Conservation (phyloP, 2,888 invertebrate species). For the Cheilosia urbana region DNA sequence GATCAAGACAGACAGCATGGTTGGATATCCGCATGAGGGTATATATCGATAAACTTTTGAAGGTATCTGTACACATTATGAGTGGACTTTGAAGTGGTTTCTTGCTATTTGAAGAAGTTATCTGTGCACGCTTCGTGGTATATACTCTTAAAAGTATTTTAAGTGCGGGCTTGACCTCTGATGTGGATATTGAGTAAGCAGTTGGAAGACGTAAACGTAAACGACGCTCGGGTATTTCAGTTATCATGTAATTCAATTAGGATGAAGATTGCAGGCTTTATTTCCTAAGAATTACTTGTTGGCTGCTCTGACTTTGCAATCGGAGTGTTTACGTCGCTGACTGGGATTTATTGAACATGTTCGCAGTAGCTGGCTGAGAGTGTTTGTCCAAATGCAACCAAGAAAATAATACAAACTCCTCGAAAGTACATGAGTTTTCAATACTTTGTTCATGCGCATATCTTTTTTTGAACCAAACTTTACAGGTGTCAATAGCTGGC, state of each 20-base stretch:
- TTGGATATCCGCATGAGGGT: constrained; percentile 17
- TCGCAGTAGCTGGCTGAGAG: no score
- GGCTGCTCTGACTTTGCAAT: no score
- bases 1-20: constrained; percentile 38
- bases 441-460: no score
- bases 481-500: no score
- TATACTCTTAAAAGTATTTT: constrained; percentile 40
- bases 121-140: constrained; percentile 38
- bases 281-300: no score
- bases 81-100: constrained; percentile 63
- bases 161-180: constrained; percentile 65
- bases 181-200: constrained; percentile 2
- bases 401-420: no score
- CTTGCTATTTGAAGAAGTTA: constrained; percentile 36
- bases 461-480: no score
- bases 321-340: no score
- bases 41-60: constrained; percentile 15
- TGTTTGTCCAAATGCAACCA: no score
- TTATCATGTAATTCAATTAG: not conserved
- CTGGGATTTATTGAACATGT: no score
- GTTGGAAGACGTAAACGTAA: not conserved
- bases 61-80: constrained; percentile 27
- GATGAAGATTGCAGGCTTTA: not conserved
- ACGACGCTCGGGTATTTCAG: no score
- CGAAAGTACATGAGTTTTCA: no score